A percentile compares a stretch with the other conserved stretches of the same genome.
phyloP scores from a whole-genome alignment of 2,797 vertebrate species.

The Thunnus albacares region DNA sequence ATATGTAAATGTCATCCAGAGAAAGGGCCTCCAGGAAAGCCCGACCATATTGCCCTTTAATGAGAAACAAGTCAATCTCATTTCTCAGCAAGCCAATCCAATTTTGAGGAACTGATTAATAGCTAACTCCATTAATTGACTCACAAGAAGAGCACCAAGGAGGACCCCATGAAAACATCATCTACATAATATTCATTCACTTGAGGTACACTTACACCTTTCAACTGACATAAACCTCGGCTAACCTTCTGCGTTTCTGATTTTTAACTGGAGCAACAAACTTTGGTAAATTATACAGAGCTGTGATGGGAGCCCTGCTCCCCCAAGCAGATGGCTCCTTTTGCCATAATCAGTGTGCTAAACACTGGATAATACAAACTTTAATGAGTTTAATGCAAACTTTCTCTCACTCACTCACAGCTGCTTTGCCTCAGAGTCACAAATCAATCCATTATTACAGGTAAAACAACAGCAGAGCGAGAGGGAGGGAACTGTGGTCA shows the following conservation, averaged over 20 bases:
- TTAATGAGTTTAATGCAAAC: conserved; percentile 87
- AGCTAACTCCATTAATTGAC: conserved; percentile 75
- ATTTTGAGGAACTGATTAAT: conserved; percentile 77
- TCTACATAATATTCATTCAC: conserved; percentile 68
- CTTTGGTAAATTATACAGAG: conserved; percentile 81
- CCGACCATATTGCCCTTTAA: conserved; percentile 45
- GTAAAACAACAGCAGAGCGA: conserved; percentile 79
- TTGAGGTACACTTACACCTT: conserved; percentile 67
- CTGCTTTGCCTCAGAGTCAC: conserved; percentile 73
- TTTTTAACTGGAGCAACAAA: conserved; percentile 77
- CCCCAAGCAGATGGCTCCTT: conserved; percentile 87
- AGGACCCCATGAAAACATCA: conserved; percentile 67
- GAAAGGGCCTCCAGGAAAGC: conserved; percentile 32
- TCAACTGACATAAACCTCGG: conserved; percentile 51
- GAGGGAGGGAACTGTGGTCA: conserved; percentile 75
- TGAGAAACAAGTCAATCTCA: conserved; percentile 70
- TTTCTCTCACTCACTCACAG: conserved; percentile 76
- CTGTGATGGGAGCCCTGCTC: conserved; percentile 72
- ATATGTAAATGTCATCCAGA: conserved; percentile 23
- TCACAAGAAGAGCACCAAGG: conserved; percentile 52
- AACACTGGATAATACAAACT: conserved; percentile 86
- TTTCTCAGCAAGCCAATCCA: conserved; percentile 72
- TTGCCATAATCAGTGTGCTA: conserved; percentile 81
- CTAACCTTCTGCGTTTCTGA: conserved; percentile 48
- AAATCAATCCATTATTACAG: conserved; percentile 83